These are phyloP conservation scores for Tenualosa ilisha DNA, from an alignment of 2,797 vertebrate species.

Conservation along the genomic window DNA sequence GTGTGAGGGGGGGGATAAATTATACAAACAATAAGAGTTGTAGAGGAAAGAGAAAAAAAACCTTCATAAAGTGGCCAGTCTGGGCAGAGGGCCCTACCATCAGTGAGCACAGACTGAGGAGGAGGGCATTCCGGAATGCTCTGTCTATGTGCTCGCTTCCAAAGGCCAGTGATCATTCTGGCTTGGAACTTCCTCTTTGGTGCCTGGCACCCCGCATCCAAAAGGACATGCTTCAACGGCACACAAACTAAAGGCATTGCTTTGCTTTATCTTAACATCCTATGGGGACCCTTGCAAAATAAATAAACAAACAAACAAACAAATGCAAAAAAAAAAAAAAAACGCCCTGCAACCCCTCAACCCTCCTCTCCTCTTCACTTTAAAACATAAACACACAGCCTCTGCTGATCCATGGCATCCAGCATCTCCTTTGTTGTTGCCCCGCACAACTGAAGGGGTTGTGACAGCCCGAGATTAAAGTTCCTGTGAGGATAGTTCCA, in stretches of 20 bases:
- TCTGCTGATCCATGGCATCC: constrained; percentile 26
- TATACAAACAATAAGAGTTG: constrained; percentile 11
- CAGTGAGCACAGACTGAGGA: constrained; percentile 22
- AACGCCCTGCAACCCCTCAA: not conserved
- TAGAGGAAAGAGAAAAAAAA: not conserved
- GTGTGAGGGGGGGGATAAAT: not conserved
- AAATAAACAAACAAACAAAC: not conserved
- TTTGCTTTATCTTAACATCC: constrained; percentile 18
- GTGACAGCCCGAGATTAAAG: constrained; percentile 19
- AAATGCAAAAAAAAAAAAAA: not conserved
- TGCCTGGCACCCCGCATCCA: not conserved
- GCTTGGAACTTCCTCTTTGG: constrained; percentile 8
- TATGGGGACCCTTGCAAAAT: constrained; percentile 4
- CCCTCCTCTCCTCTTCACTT: not conserved
- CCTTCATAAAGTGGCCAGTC: not conserved
- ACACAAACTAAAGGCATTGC: constrained; percentile 25
- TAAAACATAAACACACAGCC: constrained; percentile 29
- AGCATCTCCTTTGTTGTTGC: constrained; percentile 33
- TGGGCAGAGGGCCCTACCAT: constrained; percentile 21
- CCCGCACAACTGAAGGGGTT: constrained; percentile 10
- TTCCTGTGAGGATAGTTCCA: constrained; percentile 26
- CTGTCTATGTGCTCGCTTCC: constrained; percentile 7
- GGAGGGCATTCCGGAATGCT: constrained; percentile 13
- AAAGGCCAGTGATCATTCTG: constrained; percentile 20
- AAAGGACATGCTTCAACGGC: constrained; percentile 17